phyloP scores from a whole-genome alignment of 1,140 invertebrate genomes.

The Hylyphantes graminicola region DNA sequence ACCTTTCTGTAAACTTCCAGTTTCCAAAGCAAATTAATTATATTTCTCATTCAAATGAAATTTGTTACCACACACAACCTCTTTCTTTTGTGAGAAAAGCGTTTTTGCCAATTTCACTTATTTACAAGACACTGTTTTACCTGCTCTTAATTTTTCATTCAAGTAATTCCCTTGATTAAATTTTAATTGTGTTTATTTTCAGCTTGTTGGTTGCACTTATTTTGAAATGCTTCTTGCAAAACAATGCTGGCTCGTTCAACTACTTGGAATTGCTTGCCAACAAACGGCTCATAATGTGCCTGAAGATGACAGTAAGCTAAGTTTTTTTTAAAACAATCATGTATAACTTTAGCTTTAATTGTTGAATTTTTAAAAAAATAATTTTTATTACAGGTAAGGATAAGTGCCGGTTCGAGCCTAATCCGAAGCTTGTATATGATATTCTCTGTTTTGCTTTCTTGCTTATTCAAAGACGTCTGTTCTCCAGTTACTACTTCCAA shows the following conservation, averaged over 20 bases:
- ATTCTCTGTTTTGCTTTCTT: conserved; percentile 94
- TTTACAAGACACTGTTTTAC: too few relatives aligned
- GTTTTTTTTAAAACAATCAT: neutral
- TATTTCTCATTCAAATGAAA: too few relatives aligned
- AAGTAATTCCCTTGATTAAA: neutral
- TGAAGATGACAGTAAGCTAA: conserved; percentile 5
- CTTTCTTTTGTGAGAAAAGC: too few relatives aligned
- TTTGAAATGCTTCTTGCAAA: conserved; percentile 74
- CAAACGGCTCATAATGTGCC: neutral
- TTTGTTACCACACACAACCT: neutral
- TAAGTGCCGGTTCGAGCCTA: conserved; percentile 25
- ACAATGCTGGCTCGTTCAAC: conserved; percentile 88
- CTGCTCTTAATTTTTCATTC: too few relatives aligned
- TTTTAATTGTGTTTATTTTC: conserved; percentile 69
- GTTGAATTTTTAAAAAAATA: neutral
- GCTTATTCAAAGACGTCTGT: conserved; percentile 89
- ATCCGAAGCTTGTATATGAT: conserved; percentile 89
- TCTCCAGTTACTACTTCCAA: conserved; percentile 95
- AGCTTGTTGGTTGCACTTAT: conserved; percentile 91
- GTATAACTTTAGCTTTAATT: neutral
- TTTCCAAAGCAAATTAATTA: too few relatives aligned
- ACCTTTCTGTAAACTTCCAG: too few relatives aligned
- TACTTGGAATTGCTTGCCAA: conserved; percentile 86
- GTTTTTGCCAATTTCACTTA: too few relatives aligned
- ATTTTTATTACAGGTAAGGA: conserved; percentile 72